Conservation (phyloP, 2,888 invertebrate species). For the Caenorhabditis doughertyi region DNA sequence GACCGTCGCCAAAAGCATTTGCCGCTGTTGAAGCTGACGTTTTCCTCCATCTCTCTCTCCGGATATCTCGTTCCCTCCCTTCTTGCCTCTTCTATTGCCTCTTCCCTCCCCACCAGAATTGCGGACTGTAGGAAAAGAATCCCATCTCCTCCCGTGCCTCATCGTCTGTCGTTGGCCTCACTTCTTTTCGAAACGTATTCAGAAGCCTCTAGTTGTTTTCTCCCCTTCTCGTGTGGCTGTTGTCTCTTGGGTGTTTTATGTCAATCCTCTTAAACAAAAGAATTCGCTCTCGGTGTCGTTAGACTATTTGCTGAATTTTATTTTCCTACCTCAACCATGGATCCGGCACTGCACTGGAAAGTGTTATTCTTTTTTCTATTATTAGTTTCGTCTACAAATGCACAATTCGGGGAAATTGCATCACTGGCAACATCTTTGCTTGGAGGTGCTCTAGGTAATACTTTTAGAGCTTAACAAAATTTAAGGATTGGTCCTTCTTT, state of each 20-base stretch:
- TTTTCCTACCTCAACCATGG: neutral
- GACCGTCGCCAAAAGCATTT: conserved; percentile 39
- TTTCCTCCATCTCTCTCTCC: conserved; percentile 24
- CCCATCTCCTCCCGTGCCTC: conserved; percentile 9
- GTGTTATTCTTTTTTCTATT: conserved; percentile 22
- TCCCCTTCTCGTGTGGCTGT: conserved; percentile 3
- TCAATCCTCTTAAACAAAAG: conserved; percentile 57
- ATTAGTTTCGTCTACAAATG: conserved; percentile 36
- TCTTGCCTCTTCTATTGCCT: conserved; percentile 2
- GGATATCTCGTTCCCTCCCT: conserved; percentile 61
- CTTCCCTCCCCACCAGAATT: too few species aligned
- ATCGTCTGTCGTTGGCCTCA: conserved; percentile 30
- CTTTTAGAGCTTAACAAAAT: neutral
- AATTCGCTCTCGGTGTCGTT: conserved; percentile 24
- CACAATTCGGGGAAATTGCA: conserved; percentile 80
- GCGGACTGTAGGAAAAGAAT: too few species aligned
- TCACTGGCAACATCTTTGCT: conserved; percentile 76
- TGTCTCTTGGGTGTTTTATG: conserved; percentile 27
- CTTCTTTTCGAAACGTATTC: conserved; percentile 47
- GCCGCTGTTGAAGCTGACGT: conserved; percentile 43
- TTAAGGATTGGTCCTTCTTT: too few species aligned
- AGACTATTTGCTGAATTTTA: too few species aligned
- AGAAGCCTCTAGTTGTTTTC: conserved; percentile 35
- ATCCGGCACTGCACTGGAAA: conserved; percentile 38
- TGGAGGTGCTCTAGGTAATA: conserved; percentile 61